Conservation (phyloP, 2,113 vertebrate species). For the Datnioides undecimradiatus region DNA sequence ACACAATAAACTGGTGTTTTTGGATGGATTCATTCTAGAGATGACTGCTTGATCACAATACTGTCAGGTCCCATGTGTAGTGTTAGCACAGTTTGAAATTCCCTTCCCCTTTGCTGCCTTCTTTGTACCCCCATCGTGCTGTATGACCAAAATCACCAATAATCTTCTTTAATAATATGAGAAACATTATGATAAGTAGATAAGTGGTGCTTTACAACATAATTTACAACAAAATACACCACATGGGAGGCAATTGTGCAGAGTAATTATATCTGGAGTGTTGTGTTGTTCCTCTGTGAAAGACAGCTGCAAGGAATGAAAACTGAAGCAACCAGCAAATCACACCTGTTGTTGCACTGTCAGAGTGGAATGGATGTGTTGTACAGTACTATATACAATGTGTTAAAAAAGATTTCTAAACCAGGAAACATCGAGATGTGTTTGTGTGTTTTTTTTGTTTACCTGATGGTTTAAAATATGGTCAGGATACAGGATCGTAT, state of each 20-base stretch:
- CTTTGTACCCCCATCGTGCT: neutral
- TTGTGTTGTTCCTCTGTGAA: neutral
- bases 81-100: neutral
- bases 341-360: conserved; percentile 14
- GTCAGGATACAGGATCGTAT: neutral
- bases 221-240: neutral
- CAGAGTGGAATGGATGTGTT: conserved; percentile 5
- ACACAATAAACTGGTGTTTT: neutral
- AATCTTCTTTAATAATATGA: too few relatives aligned
- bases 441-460: neutral
- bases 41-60: neutral
- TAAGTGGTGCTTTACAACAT: neutral
- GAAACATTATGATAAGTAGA: neutral
- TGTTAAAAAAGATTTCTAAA: conserved; percentile 30
- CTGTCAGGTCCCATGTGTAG: neutral
- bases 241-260: neutral
- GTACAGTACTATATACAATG: too few relatives aligned
- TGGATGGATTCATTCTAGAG: neutral
- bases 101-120: neutral
- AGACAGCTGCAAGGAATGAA: conserved; percentile 6
- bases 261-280: neutral
- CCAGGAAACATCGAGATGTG: conserved; percentile 2
- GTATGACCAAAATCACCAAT: too few relatives aligned
- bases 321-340: neutral
- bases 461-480: neutral